Conservation (phyloP, 2,797 vertebrate genomes). For the Tinamus major region DNA sequence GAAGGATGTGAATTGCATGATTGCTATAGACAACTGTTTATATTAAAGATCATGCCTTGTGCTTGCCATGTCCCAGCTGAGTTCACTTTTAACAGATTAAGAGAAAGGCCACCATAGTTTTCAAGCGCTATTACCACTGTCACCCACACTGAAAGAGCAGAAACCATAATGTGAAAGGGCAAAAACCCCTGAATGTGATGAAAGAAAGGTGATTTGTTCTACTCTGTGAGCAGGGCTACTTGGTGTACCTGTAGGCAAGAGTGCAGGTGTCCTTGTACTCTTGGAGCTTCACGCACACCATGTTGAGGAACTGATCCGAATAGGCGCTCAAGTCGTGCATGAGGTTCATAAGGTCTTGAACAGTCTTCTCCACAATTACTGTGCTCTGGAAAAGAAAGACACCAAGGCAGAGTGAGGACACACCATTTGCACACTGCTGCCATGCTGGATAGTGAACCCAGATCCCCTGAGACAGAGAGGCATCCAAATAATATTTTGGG, state of each 20-base stretch:
- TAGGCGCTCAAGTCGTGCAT: constrained; percentile 97
- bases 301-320: constrained; percentile 97
- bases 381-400: constrained; percentile 86
- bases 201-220: too few species aligned
- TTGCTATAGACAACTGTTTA: background rate
- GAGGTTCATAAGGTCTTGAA: constrained; percentile 95
- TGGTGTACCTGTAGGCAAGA: constrained; percentile 89
- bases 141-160: background rate
- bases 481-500: background rate
- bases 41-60: background rate
- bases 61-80: background rate
- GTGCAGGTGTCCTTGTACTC: constrained; percentile 96
- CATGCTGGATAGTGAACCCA: too few species aligned
- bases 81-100: background rate
- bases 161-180: background rate
- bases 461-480: background rate
- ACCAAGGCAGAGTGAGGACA: background rate
- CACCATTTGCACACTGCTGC: background rate
- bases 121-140: background rate
- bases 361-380: constrained; percentile 95
- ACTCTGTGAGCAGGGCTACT: too few species aligned
- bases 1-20: background rate
- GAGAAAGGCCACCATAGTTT: rapidly evolving
- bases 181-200: background rate
- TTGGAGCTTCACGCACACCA: constrained; percentile 98